A percentile compares a stretch with the other conserved stretches of the same genome.
Conservation (phyloP, 2,888 invertebrate species). For the Chrysomela aeneicollis region DNA sequence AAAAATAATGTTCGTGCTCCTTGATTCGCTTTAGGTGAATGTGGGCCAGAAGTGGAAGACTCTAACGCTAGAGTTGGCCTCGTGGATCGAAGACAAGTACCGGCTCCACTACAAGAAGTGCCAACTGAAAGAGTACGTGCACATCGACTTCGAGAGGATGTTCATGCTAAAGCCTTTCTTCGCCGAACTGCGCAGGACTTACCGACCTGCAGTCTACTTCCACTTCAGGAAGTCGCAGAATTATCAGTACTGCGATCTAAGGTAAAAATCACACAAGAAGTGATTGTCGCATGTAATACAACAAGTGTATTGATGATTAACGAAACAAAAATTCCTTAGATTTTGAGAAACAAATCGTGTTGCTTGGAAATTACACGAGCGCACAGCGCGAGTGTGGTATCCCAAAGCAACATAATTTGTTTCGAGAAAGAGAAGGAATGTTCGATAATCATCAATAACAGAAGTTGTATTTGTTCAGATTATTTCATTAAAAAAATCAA, state of each 20-base stretch:
- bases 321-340: too few relatives aligned
- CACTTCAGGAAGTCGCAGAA: conserved; percentile 76
- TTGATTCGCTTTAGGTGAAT: conserved; percentile 63
- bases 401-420: too few relatives aligned
- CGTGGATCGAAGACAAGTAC: conserved; percentile 85
- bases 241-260: conserved; percentile 72
- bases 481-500: too few relatives aligned
- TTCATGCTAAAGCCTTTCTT: conserved; percentile 88
- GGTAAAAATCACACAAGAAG: conserved; percentile 72
- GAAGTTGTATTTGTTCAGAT: too few relatives aligned
- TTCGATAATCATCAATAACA: too few relatives aligned
- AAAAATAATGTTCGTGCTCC: too few relatives aligned
- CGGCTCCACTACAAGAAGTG: conserved; percentile 73
- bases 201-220: conserved; percentile 78
- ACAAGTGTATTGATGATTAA: too few relatives aligned
- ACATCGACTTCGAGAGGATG: conserved; percentile 85
- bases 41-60: conserved; percentile 83
- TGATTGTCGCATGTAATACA: too few relatives aligned
- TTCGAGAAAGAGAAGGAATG: too few relatives aligned
- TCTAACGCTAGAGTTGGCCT: conserved; percentile 76
- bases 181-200: conserved; percentile 77
- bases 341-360: too few relatives aligned
- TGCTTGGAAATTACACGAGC: too few relatives aligned
- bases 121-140: conserved; percentile 78
- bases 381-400: too few relatives aligned